phyloP scores from a whole-genome alignment of 2,113 vertebrate genomes.

The Xiphophorus maculatus region DNA sequence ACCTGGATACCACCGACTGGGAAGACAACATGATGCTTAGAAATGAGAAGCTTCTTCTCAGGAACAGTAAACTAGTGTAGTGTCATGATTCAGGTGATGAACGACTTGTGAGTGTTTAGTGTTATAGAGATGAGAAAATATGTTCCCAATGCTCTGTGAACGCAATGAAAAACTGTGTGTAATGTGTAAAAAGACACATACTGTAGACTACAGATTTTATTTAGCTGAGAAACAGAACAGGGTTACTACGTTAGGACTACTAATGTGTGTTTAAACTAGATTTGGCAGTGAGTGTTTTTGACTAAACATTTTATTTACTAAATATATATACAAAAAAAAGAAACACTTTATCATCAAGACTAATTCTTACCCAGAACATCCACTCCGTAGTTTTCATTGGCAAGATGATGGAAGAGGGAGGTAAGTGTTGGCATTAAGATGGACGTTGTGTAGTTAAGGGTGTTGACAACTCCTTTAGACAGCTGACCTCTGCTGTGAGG shows the following conservation, averaged over 20 bases:
- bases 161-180: slow-evolving; percentile 6
- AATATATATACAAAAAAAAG: not conserved
- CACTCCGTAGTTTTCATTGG: slow-evolving; percentile 85
- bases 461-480: slow-evolving; percentile 83
- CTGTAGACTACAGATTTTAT: slow-evolving; percentile 4
- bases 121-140: slow-evolving; percentile 36
- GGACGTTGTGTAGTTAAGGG: slow-evolving; percentile 87
- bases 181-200: slow-evolving; percentile 4
- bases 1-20: slow-evolving; percentile 90
- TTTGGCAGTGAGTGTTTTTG: not conserved
- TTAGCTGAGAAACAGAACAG: too few relatives aligned
- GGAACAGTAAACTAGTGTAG: not conserved
- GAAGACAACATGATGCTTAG: slow-evolving; percentile 40
- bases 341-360: not conserved
- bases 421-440: slow-evolving; percentile 90
- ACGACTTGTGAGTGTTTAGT: slow-evolving; percentile 21
- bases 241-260: not conserved
- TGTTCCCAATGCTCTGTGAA: slow-evolving; percentile 32
- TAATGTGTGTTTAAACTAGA: not conserved
- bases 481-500: slow-evolving; percentile 84
- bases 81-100: slow-evolving; percentile 36
- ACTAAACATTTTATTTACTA: not conserved
- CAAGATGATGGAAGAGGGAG: slow-evolving; percentile 90
- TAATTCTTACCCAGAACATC: slow-evolving; percentile 86
- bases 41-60: slow-evolving; percentile 1